Conservation (phyloP, 2,888 invertebrate genomes). For the Pachycephus smyrnensis region DNA sequence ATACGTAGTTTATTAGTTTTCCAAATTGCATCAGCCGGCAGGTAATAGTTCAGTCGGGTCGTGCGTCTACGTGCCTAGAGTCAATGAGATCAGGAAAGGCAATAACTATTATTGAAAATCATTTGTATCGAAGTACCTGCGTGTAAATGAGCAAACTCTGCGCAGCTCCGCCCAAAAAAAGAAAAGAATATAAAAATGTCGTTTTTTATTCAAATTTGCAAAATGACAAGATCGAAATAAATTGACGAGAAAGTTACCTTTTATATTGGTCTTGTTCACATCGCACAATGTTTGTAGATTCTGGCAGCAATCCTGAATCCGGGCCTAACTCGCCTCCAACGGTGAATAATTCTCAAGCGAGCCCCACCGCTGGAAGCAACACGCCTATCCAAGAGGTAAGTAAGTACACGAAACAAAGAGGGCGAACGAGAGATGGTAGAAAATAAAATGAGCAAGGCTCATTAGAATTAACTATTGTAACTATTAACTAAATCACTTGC, state of each 20-base stretch:
- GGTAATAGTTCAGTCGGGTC: neutral
- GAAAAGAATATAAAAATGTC: neutral
- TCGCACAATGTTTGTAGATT: constrained; percentile 63
- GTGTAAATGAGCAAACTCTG: neutral
- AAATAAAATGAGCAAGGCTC: neutral
- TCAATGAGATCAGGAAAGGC: neutral
- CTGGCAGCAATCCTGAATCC: constrained; percentile 78
- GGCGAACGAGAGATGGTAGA: neutral
- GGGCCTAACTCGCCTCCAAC: constrained; percentile 83
- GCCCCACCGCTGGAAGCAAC: constrained; percentile 74
- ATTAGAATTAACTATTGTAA: neutral
- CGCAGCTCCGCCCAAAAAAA: neutral
- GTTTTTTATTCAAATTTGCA: neutral
- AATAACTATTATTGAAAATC: neutral
- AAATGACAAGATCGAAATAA: neutral
- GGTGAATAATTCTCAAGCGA: constrained; percentile 70
- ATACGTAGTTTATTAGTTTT: constrained; percentile 24
- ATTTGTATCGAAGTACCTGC: neutral
- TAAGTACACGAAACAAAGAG: neutral
- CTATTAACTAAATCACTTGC: neutral
- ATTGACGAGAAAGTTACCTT: neutral
- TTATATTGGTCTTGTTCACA: neutral
- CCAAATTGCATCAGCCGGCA: constrained; percentile 17
- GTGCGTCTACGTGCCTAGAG: neutral
- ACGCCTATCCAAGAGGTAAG: constrained; percentile 80